These are phyloP conservation scores for Sinopyrophorus schimmeli DNA, from an alignment of 2,888 invertebrate genomes.

Conservation along the genomic window DNA sequence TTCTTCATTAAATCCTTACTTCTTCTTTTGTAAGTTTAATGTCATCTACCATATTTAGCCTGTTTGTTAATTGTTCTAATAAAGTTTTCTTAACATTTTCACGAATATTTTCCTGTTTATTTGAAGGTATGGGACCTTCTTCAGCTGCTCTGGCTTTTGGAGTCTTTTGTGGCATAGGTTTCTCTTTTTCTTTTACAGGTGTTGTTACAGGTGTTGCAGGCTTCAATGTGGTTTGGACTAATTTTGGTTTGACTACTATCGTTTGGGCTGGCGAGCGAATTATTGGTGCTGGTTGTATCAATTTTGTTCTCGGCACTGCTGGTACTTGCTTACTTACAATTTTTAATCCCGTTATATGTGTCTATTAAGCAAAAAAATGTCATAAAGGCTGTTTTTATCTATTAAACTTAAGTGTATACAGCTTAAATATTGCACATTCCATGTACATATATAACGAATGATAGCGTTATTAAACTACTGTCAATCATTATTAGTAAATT, in stretches of 20 bases:
- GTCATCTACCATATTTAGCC: slow-evolving; percentile 61
- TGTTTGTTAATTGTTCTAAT: slow-evolving; percentile 61
- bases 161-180: slow-evolving; percentile 44
- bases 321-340: slow-evolving; percentile 45
- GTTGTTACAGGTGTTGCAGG: slow-evolving; percentile 16
- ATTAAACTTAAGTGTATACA: no score
- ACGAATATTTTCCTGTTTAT: slow-evolving; percentile 67
- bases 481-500: no score
- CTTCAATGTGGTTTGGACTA: slow-evolving; percentile 41
- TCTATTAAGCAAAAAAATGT: no score
- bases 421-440: no score
- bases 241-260: slow-evolving; percentile 46
- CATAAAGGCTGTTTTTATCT: no score
- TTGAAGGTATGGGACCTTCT: slow-evolving; percentile 39
- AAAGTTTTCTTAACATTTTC: slow-evolving; percentile 83
- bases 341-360: slow-evolving; percentile 30
- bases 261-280: slow-evolving; percentile 37
- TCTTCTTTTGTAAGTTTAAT: slow-evolving; percentile 54
- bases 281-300: slow-evolving; percentile 48
- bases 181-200: slow-evolving; percentile 40
- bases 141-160: slow-evolving; percentile 44
- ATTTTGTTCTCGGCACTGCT: slow-evolving; percentile 51
- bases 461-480: no score
- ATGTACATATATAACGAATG: no score
- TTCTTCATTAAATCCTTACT: slow-evolving; percentile 35